These are phyloP conservation scores for Drosophila persimilis DNA, from an alignment of 1,140 invertebrate species.

Conservation along the genomic window DNA sequence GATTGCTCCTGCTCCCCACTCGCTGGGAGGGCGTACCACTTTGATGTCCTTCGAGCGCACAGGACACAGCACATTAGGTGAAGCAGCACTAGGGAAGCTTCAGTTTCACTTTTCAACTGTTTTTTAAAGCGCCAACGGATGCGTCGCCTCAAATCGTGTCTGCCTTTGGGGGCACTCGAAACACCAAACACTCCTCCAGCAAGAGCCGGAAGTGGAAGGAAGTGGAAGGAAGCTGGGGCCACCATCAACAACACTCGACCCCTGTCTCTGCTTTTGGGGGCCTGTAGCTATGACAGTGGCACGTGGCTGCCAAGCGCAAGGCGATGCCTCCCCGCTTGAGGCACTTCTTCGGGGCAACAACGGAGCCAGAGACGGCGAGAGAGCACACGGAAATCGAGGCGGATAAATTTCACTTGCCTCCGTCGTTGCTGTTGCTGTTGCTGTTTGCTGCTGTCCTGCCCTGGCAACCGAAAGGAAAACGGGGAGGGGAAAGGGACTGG, in stretches of 20 bases:
- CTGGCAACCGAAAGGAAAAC: constrained; percentile 57
- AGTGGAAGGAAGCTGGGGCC: constrained; percentile 22
- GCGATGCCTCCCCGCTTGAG: constrained; percentile 25
- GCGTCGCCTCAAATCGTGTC: constrained; percentile 15
- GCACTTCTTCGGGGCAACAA: background rate
- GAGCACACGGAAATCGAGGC: constrained; percentile 60
- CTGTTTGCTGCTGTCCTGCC: constrained; percentile 51
- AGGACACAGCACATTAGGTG: constrained; percentile 14
- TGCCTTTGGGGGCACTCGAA: constrained; percentile 1
- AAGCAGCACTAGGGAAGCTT: constrained; percentile 20
- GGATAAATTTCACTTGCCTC: constrained; percentile 75
- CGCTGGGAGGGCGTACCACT: constrained; percentile 20
- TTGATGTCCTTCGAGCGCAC: constrained; percentile 60
- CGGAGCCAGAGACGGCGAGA: too few relatives aligned
- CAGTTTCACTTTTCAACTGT: constrained; percentile 15
- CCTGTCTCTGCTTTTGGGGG: background rate
- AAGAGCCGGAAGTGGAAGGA: constrained; percentile 1
- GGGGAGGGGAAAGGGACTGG: constrained; percentile 14
- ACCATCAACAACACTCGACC: background rate
- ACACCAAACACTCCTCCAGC: constrained; percentile 12
- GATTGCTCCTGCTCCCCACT: constrained; percentile 25
- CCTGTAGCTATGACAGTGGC: constrained; percentile 32
- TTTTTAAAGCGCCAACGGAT: constrained; percentile 47
- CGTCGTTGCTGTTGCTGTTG: constrained; percentile 23
- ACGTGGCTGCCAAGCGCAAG: constrained; percentile 68